These are phyloP conservation scores for Temnothorax longispinosus DNA, from an alignment of 1,140 invertebrate genomes.

Conservation along the genomic window DNA sequence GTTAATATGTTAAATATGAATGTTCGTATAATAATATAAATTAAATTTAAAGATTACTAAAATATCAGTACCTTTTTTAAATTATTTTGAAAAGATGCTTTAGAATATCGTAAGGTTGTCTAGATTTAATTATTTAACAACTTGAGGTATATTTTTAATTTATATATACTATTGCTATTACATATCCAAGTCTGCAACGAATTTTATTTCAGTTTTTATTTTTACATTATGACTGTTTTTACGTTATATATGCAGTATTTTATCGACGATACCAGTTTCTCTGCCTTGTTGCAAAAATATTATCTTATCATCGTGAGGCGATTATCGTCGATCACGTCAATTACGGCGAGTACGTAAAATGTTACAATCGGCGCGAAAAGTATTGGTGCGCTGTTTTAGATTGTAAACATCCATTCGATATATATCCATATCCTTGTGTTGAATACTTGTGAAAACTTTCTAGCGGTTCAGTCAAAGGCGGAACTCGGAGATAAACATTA, in stretches of 20 bases:
- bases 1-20: neutral
- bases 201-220: neutral
- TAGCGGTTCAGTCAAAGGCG: constrained; percentile 21
- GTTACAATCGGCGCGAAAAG: neutral
- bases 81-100: no score
- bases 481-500: constrained; percentile 14
- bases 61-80: neutral
- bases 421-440: neutral
- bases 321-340: constrained; percentile 1
- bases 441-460: neutral
- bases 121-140: neutral
- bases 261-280: neutral
- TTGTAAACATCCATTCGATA: neutral
- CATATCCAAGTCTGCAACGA: neutral
- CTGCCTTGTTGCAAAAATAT: neutral
- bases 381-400: neutral
- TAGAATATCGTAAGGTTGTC: neutral
- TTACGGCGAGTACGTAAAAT: constrained; percentile 10
- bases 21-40: no score
- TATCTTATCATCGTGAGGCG: neutral
- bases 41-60: neutral
- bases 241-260: neutral
- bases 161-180: neutral
- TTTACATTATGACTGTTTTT: neutral
- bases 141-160: neutral